Evolutionary conservation across 2,797 vertebrate genomes (phyloP).

Genomic region (Cyprinella venusta): DNA sequence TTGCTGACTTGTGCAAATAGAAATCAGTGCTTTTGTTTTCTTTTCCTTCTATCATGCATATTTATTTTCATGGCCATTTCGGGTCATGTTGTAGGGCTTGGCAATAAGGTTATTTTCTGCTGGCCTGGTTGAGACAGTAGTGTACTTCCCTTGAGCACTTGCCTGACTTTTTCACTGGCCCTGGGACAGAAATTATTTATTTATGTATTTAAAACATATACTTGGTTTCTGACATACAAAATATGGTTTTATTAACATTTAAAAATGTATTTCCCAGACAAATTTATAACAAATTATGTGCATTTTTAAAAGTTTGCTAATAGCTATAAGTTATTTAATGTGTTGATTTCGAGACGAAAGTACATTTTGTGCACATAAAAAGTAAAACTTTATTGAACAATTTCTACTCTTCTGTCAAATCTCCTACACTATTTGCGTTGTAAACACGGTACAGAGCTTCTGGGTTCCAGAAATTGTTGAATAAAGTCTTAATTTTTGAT

Average conservation of each 20-base stretch:
- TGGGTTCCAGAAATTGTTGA: no score
- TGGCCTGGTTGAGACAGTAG: background rate
- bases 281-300: background rate
- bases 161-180: background rate
- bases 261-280: background rate
- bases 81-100: background rate
- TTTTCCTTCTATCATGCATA: background rate
- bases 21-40: slow-evolving; percentile 6
- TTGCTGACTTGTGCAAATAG: background rate
- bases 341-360: no score
- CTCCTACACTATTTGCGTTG: no score
- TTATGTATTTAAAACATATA: background rate
- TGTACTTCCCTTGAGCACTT: background rate
- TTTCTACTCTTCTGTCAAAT: no score
- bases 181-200: background rate
- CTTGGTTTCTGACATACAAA: background rate
- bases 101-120: background rate
- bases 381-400: no score
- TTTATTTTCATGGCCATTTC: background rate
- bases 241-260: background rate
- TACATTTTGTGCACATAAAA: no score
- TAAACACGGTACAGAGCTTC: no score
- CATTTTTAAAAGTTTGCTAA: background rate
- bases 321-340: no score
- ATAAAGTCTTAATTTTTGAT: no score